These are phyloP conservation scores for Hylomyscus alleni DNA, from an alignment of 2,797 vertebrate species.

Conservation along the genomic window DNA sequence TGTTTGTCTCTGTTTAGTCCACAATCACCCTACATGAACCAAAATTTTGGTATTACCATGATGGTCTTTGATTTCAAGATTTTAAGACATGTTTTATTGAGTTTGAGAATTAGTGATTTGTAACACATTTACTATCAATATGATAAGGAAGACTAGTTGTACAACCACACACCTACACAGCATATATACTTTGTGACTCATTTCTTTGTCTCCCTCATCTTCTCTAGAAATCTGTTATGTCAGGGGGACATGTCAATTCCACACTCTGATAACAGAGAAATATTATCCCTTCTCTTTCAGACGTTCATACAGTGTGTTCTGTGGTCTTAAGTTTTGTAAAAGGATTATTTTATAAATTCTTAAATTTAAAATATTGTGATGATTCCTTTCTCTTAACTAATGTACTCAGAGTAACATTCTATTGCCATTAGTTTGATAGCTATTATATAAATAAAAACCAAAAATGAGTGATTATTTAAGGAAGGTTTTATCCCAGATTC, in stretches of 20 bases:
- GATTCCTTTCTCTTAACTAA: not conserved
- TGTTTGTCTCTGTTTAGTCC: too few species aligned
- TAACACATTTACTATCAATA: not conserved
- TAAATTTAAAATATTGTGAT: not conserved
- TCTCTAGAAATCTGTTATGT: not conserved
- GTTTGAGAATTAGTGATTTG: not conserved
- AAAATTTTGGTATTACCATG: not conserved
- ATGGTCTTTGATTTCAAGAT: not conserved
- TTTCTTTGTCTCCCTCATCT: not conserved
- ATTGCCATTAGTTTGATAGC: constrained; percentile 26
- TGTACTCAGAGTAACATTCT: not conserved
- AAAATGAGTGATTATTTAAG: not conserved
- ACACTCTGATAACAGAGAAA: not conserved
- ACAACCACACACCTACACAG: not conserved
- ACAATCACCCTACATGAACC: not conserved
- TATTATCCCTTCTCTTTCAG: not conserved
- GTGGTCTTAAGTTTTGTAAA: constrained; percentile 18
- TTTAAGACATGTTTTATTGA: not conserved
- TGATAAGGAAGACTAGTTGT: not conserved
- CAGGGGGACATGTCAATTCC: not conserved
- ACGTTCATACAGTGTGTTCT: not conserved
- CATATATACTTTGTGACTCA: not conserved
- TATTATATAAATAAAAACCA: not conserved
- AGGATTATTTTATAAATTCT: not conserved
- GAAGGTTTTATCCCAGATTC: not conserved